A percentile compares a stretch with the other conserved stretches of the same genome.
These are phyloP conservation scores for Ardeotis arabs DNA, from an alignment of 2,113 vertebrate genomes.

Conservation along the genomic window DNA sequence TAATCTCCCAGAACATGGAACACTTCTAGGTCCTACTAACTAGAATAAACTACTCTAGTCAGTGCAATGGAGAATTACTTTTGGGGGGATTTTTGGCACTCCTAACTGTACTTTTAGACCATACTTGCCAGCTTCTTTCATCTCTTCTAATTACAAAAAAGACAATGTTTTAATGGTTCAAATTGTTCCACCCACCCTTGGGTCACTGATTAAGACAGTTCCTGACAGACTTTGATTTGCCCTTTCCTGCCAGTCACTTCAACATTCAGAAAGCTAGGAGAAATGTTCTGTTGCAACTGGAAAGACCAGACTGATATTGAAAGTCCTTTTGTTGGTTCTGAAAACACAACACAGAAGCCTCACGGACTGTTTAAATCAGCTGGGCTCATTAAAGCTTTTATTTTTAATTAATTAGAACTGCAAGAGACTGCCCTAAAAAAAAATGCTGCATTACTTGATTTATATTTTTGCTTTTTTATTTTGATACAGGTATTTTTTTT, in stretches of 20 bases:
- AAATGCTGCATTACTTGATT: slow-evolving; percentile 69
- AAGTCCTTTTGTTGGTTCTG: slow-evolving; percentile 4
- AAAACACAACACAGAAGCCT: slow-evolving; percentile 17
- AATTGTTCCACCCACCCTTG: neutral
- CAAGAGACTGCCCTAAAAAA: slow-evolving; percentile 63
- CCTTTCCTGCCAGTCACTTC: neutral
- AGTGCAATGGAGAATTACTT: neutral
- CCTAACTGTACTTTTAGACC: neutral
- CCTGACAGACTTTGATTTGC: neutral
- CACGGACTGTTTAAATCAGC: neutral
- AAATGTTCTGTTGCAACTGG: neutral
- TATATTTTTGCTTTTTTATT: slow-evolving; percentile 49
- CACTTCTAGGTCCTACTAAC: neutral
- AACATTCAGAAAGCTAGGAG: neutral
- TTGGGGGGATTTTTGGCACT: neutral
- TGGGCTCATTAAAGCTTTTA: slow-evolving; percentile 32
- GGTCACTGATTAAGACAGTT: neutral
- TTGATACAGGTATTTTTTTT: neutral
- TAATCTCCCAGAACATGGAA: slow-evolving; percentile 10
- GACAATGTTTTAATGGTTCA: neutral
- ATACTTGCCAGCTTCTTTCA: neutral
- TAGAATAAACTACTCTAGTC: neutral
- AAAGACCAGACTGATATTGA: slow-evolving; percentile 6
- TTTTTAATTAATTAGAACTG: slow-evolving; percentile 44
- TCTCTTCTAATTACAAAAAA: neutral